Conservation (phyloP, 2,888 invertebrate genomes). For the Strigamia maritima region DNA sequence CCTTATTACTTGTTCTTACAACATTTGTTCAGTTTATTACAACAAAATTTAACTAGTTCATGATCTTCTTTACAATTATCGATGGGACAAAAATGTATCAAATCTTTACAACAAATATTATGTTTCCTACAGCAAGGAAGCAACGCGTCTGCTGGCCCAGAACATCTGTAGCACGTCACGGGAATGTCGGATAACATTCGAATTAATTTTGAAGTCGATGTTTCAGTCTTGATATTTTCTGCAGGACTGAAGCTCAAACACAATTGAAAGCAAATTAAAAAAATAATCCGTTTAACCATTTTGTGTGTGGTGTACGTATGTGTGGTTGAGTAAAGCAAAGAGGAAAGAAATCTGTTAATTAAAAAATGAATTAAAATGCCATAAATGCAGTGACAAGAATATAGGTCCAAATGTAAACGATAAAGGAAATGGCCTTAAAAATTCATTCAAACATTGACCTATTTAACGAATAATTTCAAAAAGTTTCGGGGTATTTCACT, state of each 20-base stretch:
- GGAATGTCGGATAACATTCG: neutral
- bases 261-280: neutral
- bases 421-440: conserved; percentile 24
- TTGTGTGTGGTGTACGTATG: too few species aligned
- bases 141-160: conserved; percentile 4
- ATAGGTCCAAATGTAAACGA: neutral
- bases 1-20: neutral
- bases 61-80: conserved; percentile 28
- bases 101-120: conserved; percentile 26
- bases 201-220: neutral
- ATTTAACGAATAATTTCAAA: neutral
- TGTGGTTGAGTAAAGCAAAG: neutral
- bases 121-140: conserved; percentile 21
- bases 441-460: conserved; percentile 1
- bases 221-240: neutral
- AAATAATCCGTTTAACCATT: neutral
- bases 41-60: conserved; percentile 22
- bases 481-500: neutral
- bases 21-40: conserved; percentile 24
- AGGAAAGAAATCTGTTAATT: neutral
- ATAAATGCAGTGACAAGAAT: neutral
- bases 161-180: conserved; percentile 33
- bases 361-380: neutral
- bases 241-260: neutral
- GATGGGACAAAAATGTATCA: conserved; percentile 9